Percentiles rank a stretch among this genome's conserved stretches.
These are phyloP conservation scores for Myiopsitta monachus DNA, from an alignment of 2,113 vertebrate genomes.

Conservation along the genomic window DNA sequence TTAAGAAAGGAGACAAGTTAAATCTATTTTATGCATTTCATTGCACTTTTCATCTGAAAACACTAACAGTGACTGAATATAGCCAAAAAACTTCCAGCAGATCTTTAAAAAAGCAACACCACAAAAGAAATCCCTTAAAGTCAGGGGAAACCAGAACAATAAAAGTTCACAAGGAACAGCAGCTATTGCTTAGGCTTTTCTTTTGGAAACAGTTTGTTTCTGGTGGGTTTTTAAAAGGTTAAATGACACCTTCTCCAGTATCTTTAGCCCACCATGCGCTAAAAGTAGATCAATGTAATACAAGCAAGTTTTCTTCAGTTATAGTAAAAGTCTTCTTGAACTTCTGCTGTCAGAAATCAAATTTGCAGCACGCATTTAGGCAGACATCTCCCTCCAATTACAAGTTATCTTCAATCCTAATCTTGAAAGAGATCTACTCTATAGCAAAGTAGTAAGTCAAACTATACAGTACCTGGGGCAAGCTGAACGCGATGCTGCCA, in stretches of 20 bases:
- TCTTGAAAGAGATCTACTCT: background rate
- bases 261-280: background rate
- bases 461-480: constrained; percentile 84
- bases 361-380: background rate
- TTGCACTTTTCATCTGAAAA: background rate
- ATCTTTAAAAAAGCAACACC: background rate
- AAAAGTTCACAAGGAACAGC: background rate
- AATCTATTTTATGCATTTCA: background rate
- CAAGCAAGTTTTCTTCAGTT: background rate
- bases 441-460: background rate
- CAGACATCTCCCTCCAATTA: background rate
- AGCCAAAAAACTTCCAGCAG: background rate
- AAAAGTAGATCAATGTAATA: background rate
- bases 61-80: background rate
- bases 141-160: background rate
- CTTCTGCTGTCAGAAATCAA: background rate
- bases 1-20: background rate
- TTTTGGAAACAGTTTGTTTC: background rate
- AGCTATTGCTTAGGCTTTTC: background rate
- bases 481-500: constrained; percentile 90
- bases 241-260: background rate
- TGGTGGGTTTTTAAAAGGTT: background rate
- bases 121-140: background rate
- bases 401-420: background rate
- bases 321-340: background rate